Conservation (phyloP, 1,140 invertebrate species). For the Polyergus mexicanus region DNA sequence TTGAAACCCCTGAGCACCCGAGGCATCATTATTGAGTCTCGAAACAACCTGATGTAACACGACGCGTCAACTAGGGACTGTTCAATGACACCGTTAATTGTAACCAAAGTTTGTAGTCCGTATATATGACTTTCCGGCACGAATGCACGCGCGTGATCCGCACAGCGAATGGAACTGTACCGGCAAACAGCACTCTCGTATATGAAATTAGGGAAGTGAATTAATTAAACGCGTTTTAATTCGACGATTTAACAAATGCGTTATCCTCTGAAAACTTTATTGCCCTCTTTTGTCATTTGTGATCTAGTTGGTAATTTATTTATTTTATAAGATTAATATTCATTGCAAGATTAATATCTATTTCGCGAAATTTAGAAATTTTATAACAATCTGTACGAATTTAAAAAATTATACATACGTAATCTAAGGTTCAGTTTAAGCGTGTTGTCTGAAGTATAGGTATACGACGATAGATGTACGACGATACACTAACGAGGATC, state of each 20-base stretch:
- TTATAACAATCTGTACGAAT: no score
- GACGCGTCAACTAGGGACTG: slow-evolving; percentile 42
- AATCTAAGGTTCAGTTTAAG: not conserved
- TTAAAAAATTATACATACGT: not conserved
- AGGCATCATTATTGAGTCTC: slow-evolving; percentile 60
- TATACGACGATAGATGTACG: no score
- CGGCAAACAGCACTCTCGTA: not conserved
- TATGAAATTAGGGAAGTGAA: slow-evolving; percentile 10
- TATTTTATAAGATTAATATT: not conserved
- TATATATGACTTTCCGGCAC: slow-evolving; percentile 5
- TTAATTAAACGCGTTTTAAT: slow-evolving; percentile 8
- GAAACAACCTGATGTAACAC: slow-evolving; percentile 44
- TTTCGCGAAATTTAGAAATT: not conserved
- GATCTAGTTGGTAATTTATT: not conserved
- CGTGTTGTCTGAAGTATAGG: not conserved
- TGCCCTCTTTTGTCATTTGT: not conserved
- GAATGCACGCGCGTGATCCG: slow-evolving; percentile 5
- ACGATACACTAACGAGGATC: slow-evolving; percentile 43
- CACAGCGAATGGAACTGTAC: not conserved
- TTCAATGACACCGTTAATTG: slow-evolving; percentile 60
- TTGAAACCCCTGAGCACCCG: slow-evolving; percentile 36
- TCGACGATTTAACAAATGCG: slow-evolving; percentile 9
- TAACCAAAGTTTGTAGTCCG: slow-evolving; percentile 57
- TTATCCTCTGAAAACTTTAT: not conserved
- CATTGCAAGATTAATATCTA: not conserved